Evolutionary conservation across 2,113 vertebrate species (phyloP).

Genomic region (Sardina pilchardus): DNA sequence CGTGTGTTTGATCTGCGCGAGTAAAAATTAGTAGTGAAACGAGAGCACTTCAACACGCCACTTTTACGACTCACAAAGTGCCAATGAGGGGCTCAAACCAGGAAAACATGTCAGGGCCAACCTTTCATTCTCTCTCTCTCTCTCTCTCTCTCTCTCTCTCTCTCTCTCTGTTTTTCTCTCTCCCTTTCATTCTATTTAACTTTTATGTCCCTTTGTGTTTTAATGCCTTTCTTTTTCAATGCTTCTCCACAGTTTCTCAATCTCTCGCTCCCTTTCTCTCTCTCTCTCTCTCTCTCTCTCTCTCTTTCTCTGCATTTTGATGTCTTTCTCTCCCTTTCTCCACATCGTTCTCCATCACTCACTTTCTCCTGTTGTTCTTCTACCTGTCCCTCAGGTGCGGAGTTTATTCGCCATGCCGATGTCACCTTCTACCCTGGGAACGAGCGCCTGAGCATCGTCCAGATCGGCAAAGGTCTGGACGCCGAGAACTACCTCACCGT

Average conservation of each 20-base stretch:
- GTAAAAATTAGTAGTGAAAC: conserved; percentile 32
- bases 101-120: neutral
- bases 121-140: neutral
- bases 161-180: neutral
- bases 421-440: conserved; percentile 84
- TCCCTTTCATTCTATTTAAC: neutral
- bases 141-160: neutral
- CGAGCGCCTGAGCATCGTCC: conserved; percentile 79
- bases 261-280: neutral
- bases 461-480: conserved; percentile 82
- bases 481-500: conserved; percentile 83
- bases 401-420: conserved; percentile 83
- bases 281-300: neutral
- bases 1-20: conserved; percentile 30
- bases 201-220: neutral
- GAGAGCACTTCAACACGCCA: neutral
- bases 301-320: neutral
- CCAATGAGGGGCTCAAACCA: neutral
- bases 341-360: neutral
- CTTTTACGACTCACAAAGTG: neutral
- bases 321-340: neutral
- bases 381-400: conserved; percentile 73
- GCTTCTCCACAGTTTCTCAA: neutral
- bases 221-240: neutral
- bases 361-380: neutral